Conservation (phyloP, 2,888 invertebrate species). For the Drosophila recens region DNA sequence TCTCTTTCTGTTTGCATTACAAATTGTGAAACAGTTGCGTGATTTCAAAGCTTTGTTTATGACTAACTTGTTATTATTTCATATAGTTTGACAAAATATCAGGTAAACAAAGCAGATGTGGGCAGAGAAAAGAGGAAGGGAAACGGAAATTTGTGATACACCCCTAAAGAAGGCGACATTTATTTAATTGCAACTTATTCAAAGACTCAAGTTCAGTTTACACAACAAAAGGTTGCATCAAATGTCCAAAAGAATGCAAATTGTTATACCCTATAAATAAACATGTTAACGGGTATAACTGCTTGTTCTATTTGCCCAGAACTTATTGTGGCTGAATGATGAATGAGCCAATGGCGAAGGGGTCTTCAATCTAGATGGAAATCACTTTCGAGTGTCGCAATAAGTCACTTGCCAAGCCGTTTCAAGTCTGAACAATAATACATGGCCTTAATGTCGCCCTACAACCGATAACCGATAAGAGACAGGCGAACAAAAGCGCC, state of each 20-base stretch:
- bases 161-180: slow-evolving; percentile 30
- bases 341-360: slow-evolving; percentile 17
- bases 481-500: slow-evolving; percentile 10
- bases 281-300: not conserved
- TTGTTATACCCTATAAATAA: slow-evolving; percentile 7
- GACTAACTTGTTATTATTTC: slow-evolving; percentile 42
- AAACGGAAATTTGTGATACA: not conserved
- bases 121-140: not conserved
- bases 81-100: slow-evolving; percentile 43
- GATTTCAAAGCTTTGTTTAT: slow-evolving; percentile 41
- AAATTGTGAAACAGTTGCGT: slow-evolving; percentile 49
- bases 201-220: slow-evolving; percentile 42
- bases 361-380: slow-evolving; percentile 26
- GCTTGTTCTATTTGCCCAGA: slow-evolving; percentile 38
- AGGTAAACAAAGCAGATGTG: slow-evolving; percentile 6
- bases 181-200: slow-evolving; percentile 14
- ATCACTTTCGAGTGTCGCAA: slow-evolving; percentile 38
- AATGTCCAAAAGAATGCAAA: slow-evolving; percentile 16
- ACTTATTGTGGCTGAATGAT: slow-evolving; percentile 43
- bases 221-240: slow-evolving; percentile 8
- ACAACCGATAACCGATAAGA: slow-evolving; percentile 47
- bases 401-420: slow-evolving; percentile 47
- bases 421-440: slow-evolving; percentile 40
- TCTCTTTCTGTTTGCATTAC: slow-evolving; percentile 8
- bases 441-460: slow-evolving; percentile 45